These are phyloP conservation scores for Serranus cabrilla DNA, from an alignment of 2,797 vertebrate genomes.

Conservation along the genomic window DNA sequence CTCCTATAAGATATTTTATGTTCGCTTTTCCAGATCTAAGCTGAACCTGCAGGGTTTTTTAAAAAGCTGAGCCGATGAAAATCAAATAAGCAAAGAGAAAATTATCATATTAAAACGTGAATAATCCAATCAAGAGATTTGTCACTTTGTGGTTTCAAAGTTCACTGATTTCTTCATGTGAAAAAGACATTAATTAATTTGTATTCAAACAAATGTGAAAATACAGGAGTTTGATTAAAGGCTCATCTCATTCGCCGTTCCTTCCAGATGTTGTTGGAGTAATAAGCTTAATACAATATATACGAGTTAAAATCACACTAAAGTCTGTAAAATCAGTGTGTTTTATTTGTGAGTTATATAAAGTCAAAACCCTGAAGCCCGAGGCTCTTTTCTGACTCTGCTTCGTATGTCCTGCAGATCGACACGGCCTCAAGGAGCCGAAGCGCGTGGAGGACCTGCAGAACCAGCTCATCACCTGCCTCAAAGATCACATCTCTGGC, in stretches of 20 bases:
- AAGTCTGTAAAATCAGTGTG: neutral
- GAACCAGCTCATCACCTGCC: slow-evolving; percentile 92
- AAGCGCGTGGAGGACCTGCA: slow-evolving; percentile 94
- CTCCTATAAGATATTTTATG: too few species aligned
- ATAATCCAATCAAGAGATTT: neutral
- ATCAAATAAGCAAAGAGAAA: neutral
- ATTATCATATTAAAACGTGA: neutral
- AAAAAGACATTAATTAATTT: too few species aligned
- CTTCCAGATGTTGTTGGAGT: too few species aligned
- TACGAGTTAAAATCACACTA: too few species aligned
- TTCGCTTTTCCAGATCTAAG: slow-evolving; percentile 3
- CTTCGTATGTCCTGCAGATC: slow-evolving; percentile 79
- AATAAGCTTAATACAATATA: too few species aligned
- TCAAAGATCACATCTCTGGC: slow-evolving; percentile 91
- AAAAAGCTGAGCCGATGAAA: neutral
- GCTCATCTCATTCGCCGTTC: too few species aligned
- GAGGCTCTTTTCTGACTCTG: neutral
- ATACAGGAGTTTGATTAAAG: too few species aligned
- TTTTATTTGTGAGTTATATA: neutral
- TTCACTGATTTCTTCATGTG: neutral
- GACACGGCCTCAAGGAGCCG: slow-evolving; percentile 93
- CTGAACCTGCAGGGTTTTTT: neutral
- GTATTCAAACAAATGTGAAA: too few species aligned
- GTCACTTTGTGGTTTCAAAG: neutral
- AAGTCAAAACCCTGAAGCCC: slow-evolving; percentile 8